These are phyloP conservation scores for Rhadinocentrus ornatus DNA, from an alignment of 2,797 vertebrate species.

Conservation along the genomic window DNA sequence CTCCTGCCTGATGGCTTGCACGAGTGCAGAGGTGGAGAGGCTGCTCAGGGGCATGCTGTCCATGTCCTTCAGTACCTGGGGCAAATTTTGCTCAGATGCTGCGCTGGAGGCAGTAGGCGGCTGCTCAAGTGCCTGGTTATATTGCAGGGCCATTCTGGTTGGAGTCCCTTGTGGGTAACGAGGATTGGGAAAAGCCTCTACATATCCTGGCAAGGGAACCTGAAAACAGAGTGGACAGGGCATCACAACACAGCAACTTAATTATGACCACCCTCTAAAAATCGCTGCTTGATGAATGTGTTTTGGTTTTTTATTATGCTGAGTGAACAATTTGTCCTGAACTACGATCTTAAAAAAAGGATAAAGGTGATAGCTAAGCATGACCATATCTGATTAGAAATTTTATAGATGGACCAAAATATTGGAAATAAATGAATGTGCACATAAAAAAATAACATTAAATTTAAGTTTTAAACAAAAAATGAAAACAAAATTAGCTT, in stretches of 20 bases:
- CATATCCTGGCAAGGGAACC: conserved; percentile 96
- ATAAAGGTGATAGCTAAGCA: conserved; percentile 38
- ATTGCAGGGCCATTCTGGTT: conserved; percentile 88
- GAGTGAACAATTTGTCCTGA: conserved; percentile 53
- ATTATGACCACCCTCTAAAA: background rate
- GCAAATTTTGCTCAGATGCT: conserved; percentile 89
- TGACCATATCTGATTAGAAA: conserved; percentile 23
- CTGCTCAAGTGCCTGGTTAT: conserved; percentile 89
- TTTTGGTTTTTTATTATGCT: conserved; percentile 34
- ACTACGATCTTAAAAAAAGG: conserved; percentile 39
- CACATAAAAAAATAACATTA: conserved; percentile 21
- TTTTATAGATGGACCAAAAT: conserved; percentile 28
- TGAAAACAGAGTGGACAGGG: conserved; percentile 58
- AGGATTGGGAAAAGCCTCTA: conserved; percentile 94
- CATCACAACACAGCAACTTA: conserved; percentile 5
- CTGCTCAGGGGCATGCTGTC: conserved; percentile 90
- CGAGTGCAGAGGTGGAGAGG: conserved; percentile 95
- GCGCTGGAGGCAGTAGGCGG: conserved; percentile 76
- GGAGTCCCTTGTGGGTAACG: conserved; percentile 92
- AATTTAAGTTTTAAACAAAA: conserved; percentile 52
- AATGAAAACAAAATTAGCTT: conserved; percentile 50
- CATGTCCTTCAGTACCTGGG: conserved; percentile 81
- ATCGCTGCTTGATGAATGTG: conserved; percentile 2
- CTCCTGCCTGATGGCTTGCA: conserved; percentile 96
- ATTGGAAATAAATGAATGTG: conserved; percentile 41